Percentiles rank a stretch among this genome's conserved stretches.
Evolutionary conservation across 2,797 vertebrate species (phyloP).

Genomic region (Chaunax sp.): DNA sequence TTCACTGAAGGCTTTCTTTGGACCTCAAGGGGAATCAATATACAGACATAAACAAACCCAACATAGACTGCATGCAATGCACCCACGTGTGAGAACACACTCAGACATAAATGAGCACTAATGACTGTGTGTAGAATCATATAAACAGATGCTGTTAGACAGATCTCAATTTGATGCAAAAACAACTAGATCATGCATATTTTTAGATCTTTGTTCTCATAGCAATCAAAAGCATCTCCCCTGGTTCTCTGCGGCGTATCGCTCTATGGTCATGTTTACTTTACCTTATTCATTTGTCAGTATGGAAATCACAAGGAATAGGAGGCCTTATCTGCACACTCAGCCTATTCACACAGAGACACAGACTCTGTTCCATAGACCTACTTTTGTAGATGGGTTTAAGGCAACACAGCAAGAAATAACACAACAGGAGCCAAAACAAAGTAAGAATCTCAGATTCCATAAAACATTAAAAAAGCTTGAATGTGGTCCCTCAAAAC

Average conservation of each 20-base stretch:
- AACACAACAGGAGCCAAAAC: slow-evolving; percentile 5
- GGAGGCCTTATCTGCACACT: slow-evolving; percentile 1
- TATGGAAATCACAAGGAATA: slow-evolving; percentile 31
- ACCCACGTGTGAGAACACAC: slow-evolving; percentile 6
- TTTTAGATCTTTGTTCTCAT: slow-evolving; percentile 13
- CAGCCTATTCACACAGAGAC: slow-evolving; percentile 6
- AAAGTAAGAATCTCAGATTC: slow-evolving; percentile 7
- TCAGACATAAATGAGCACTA: slow-evolving; percentile 24
- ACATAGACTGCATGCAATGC: slow-evolving; percentile 17
- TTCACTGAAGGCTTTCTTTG: slow-evolving; percentile 44
- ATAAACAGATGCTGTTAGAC: slow-evolving; percentile 12
- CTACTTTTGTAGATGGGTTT: slow-evolving; percentile 26
- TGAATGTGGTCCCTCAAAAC: background rate
- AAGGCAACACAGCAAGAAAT: slow-evolving; percentile 25
- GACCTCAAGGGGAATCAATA: slow-evolving; percentile 13
- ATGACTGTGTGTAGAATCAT: background rate
- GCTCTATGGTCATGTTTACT: slow-evolving; percentile 30
- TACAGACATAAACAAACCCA: slow-evolving; percentile 13
- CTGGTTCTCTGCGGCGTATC: slow-evolving; percentile 2
- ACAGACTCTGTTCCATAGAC: slow-evolving; percentile 27
- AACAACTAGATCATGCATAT: background rate
- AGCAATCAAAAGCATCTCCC: slow-evolving; percentile 3
- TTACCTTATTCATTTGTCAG: slow-evolving; percentile 40
- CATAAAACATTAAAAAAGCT: background rate
- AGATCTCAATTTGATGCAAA: background rate